Percentiles rank a stretch among this genome's conserved stretches.
phyloP scores from a whole-genome alignment of 2,888 invertebrate genomes.

The Calameuta pallipes region DNA sequence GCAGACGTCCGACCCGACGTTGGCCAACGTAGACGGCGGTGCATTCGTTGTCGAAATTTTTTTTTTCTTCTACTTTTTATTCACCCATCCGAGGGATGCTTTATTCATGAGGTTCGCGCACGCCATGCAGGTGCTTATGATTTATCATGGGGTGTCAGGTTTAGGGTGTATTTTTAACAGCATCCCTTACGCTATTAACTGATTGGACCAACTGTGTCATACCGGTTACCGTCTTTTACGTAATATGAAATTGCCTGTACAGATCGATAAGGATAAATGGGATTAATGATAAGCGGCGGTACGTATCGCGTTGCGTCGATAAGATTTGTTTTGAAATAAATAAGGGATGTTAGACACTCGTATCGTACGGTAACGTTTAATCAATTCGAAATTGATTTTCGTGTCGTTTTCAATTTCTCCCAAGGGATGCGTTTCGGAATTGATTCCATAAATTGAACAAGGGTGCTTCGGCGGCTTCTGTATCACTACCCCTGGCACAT shows the following conservation, averaged over 20 bases:
- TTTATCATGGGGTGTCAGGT: slow-evolving; percentile 5
- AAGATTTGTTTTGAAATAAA: background rate
- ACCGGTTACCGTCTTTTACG: background rate
- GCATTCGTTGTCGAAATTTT: slow-evolving; percentile 13
- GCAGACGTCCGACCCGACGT: background rate
- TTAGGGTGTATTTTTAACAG: background rate
- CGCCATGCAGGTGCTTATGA: slow-evolving; percentile 17
- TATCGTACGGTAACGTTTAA: background rate
- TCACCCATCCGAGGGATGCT: slow-evolving; percentile 2
- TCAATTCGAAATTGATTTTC: background rate
- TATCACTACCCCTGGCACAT: background rate
- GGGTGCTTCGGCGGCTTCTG: background rate
- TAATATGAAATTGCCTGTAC: background rate
- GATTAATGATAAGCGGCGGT: background rate
- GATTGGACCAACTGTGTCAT: background rate
- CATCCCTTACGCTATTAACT: background rate
- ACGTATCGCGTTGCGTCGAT: background rate
- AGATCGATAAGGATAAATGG: background rate
- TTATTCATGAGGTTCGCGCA: slow-evolving; percentile 14
- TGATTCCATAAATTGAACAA: background rate
- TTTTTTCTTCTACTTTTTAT: background rate
- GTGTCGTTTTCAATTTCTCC: background rate
- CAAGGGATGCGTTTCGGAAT: background rate
- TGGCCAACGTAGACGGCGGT: background rate
- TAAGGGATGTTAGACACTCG: background rate